These are phyloP conservation scores for Parotocinclus haroldoi DNA, from an alignment of 2,797 vertebrate species.

Conservation along the genomic window DNA sequence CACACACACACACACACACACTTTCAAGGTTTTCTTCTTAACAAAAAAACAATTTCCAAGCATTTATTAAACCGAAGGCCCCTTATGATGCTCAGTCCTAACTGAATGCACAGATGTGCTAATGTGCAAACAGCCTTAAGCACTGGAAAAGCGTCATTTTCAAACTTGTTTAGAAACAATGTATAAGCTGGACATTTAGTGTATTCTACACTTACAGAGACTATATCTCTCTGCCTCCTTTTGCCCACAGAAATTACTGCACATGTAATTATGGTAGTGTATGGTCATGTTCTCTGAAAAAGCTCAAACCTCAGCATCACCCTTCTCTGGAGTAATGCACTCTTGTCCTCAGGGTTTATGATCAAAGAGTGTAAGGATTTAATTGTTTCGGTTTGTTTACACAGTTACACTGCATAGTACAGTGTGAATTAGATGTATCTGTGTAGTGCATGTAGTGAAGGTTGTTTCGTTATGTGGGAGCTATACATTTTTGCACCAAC, in stretches of 20 bases:
- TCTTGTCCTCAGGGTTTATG: slow-evolving; percentile 29
- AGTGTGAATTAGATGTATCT: neutral
- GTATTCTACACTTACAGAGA: slow-evolving; percentile 38
- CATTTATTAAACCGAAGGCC: too few species aligned
- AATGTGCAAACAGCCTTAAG: too few species aligned
- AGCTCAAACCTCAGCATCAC: slow-evolving; percentile 66
- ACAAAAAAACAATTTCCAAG: too few species aligned
- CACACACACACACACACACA: too few species aligned
- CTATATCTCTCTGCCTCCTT: slow-evolving; percentile 51
- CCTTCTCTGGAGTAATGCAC: slow-evolving; percentile 64
- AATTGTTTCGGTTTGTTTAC: slow-evolving; percentile 23
- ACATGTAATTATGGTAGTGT: slow-evolving; percentile 68
- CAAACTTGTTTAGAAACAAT: neutral
- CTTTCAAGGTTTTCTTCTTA: too few species aligned
- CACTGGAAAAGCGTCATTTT: too few species aligned
- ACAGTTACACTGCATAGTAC: slow-evolving; percentile 20
- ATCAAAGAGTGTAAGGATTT: slow-evolving; percentile 17
- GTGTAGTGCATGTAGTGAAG: slow-evolving; percentile 39
- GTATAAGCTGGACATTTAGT: slow-evolving; percentile 10
- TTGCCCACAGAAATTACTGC: slow-evolving; percentile 65
- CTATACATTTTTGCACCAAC: slow-evolving; percentile 27
- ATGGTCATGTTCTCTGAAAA: slow-evolving; percentile 65
- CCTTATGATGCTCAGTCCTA: too few species aligned
- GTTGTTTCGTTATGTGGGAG: slow-evolving; percentile 16
- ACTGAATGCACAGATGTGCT: too few species aligned